Conservation (phyloP, 2,888 invertebrate species). For the Meloe dianella region DNA sequence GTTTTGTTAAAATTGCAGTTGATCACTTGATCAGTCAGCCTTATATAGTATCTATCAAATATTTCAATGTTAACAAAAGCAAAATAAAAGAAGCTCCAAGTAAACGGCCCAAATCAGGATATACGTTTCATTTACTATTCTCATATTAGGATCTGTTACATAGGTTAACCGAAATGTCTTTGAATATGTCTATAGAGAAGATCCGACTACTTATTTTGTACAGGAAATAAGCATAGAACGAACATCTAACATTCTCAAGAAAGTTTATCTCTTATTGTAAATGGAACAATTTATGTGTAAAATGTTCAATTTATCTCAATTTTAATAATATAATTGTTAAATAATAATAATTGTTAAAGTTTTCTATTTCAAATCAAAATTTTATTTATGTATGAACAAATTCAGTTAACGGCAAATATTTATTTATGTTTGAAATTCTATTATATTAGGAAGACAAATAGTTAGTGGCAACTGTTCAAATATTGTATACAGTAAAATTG, state of each 20-base stretch:
- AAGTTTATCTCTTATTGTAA: not conserved
- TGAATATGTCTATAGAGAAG: slow-evolving; percentile 31
- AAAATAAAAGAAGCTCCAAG: slow-evolving; percentile 18
- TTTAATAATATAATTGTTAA: not conserved
- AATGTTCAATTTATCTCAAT: not conserved
- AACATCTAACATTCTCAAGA: not conserved
- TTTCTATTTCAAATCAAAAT: slow-evolving; percentile 5
- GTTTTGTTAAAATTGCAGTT: too few species aligned
- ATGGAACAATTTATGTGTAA: not conserved
- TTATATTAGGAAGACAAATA: slow-evolving; percentile 26
- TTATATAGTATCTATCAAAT: slow-evolving; percentile 25
- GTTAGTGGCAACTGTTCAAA: slow-evolving; percentile 27
- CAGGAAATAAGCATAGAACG: slow-evolving; percentile 26
- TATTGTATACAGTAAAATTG: slow-evolving; percentile 29
- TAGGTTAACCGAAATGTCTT: slow-evolving; percentile 16
- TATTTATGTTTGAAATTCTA: slow-evolving; percentile 22
- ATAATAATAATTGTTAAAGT: not conserved
- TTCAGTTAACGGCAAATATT: slow-evolving; percentile 27
- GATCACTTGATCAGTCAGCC: too few species aligned
- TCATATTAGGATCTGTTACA: slow-evolving; percentile 31
- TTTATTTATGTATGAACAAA: too few species aligned
- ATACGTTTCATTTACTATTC: slow-evolving; percentile 36
- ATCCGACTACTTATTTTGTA: slow-evolving; percentile 35
- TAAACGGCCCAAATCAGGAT: slow-evolving; percentile 26
- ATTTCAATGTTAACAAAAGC: slow-evolving; percentile 30